phyloP scores from a whole-genome alignment of 2,113 vertebrate genomes.

The Ia io region DNA sequence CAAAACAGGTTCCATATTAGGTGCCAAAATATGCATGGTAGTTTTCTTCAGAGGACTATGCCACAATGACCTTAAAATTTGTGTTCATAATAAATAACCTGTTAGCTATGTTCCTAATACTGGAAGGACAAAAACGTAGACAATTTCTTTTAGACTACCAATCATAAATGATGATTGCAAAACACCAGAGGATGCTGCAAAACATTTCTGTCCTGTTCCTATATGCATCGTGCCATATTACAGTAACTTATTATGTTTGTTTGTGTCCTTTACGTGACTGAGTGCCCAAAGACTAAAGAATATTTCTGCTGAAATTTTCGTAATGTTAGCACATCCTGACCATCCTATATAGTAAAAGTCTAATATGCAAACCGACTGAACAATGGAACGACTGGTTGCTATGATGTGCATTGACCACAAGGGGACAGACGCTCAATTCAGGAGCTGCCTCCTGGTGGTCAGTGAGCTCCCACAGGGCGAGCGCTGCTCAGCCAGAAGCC shows the following conservation, averaged over 20 bases:
- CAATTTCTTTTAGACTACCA: not conserved
- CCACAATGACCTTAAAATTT: slow-evolving; percentile 4
- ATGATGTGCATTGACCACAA: too few species aligned
- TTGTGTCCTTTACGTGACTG: not conserved
- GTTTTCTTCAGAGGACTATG: not conserved
- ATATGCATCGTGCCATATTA: not conserved
- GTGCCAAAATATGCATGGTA: not conserved
- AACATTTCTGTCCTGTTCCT: not conserved
- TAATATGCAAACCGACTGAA: too few species aligned
- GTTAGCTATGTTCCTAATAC: not conserved
- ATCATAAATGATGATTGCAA: too few species aligned
- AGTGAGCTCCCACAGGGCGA: too few species aligned
- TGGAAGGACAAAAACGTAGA: not conserved
- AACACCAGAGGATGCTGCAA: not conserved
- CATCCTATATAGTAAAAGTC: not conserved
- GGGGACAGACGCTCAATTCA: too few species aligned
- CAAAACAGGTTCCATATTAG: not conserved
- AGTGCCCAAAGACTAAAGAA: not conserved
- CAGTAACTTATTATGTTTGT: not conserved
- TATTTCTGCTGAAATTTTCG: not conserved
- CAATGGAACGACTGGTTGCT: too few species aligned
- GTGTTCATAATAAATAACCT: not conserved
- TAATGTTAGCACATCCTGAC: not conserved
- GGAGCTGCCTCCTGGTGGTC: too few species aligned
- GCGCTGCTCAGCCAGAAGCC: too few species aligned